phyloP scores from a whole-genome alignment of 2,797 vertebrate genomes.

The Bradypodion ventrale region DNA sequence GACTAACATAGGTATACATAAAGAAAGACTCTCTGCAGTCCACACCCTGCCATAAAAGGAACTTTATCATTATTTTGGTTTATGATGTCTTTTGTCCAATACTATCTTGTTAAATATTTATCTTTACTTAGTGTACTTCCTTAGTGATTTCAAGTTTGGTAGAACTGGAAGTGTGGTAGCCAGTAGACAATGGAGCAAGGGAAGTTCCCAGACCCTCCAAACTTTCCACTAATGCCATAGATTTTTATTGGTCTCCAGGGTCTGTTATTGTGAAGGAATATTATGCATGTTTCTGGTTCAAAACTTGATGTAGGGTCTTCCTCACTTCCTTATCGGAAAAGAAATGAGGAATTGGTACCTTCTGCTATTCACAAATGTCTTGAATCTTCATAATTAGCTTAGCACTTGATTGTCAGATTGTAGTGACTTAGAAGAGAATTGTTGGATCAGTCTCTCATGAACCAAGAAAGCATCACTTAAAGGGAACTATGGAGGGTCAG shows the following conservation, averaged over 20 bases:
- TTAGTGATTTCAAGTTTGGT: not conserved
- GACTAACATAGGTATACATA: not conserved
- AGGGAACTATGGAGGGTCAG: not conserved
- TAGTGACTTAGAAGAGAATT: not conserved
- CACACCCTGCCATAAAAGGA: not conserved
- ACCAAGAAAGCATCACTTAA: not conserved
- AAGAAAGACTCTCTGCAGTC: not conserved
- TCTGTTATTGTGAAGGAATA: no score
- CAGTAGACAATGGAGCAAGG: no score
- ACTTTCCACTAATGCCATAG: no score
- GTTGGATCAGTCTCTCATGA: not conserved
- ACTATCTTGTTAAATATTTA: not conserved
- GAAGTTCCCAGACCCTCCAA: no score
- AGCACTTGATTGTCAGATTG: not conserved
- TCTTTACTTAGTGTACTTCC: not conserved
- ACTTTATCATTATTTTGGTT: not conserved
- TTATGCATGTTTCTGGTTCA: no score
- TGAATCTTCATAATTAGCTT: not conserved
- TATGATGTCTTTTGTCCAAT: not conserved
- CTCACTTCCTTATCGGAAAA: not conserved
- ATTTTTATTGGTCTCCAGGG: no score
- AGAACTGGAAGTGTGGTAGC: not conserved
- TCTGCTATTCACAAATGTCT: not conserved
- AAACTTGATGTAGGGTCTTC: not conserved
- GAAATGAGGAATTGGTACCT: not conserved